phyloP scores from a whole-genome alignment of 2,888 invertebrate genomes.

The Platycheirus rosarum region DNA sequence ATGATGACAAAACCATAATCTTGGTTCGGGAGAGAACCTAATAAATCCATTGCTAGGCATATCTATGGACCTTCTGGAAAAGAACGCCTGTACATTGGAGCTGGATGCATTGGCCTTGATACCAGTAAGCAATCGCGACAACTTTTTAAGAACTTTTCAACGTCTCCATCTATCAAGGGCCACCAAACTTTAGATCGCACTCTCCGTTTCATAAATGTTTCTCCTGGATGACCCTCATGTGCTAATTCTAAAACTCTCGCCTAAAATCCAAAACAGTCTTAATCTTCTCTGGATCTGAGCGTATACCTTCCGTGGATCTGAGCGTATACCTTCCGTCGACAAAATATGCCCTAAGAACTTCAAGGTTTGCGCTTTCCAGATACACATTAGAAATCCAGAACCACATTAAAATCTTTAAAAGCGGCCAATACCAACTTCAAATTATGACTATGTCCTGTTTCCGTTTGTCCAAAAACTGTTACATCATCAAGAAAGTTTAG shows the following conservation, averaged over 20 bases:
- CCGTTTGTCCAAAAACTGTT: conserved; percentile 76
- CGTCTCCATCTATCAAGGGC: conserved; percentile 43
- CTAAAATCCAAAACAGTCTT: conserved; percentile 44
- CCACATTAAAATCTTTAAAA: conserved; percentile 74
- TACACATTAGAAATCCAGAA: conserved; percentile 76
- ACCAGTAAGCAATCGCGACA: conserved; percentile 35
- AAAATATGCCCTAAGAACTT: conserved; percentile 50
- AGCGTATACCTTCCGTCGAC: conserved; percentile 9
- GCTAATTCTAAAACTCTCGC: conserved; percentile 42
- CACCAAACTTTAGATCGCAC: not conserved
- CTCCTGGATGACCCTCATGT: not conserved
- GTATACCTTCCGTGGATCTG: conserved; percentile 23
- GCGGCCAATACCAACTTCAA: conserved; percentile 74
- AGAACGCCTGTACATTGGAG: conserved; percentile 38
- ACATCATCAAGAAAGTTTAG: conserved; percentile 76
- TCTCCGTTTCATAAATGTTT: not conserved
- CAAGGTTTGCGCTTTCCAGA: conserved; percentile 54
- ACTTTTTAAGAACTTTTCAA: conserved; percentile 16
- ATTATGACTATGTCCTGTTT: conserved; percentile 76
- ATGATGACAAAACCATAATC: conserved; percentile 43
- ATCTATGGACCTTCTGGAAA: conserved; percentile 39
- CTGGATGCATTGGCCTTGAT: conserved; percentile 20
- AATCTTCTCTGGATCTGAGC: conserved; percentile 41
- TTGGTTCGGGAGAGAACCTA: conserved; percentile 34
- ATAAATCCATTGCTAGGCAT: conserved; percentile 36